These are phyloP conservation scores for Brachionus rotundiformis DNA, from an alignment of 1,140 invertebrate genomes.

Conservation along the genomic window DNA sequence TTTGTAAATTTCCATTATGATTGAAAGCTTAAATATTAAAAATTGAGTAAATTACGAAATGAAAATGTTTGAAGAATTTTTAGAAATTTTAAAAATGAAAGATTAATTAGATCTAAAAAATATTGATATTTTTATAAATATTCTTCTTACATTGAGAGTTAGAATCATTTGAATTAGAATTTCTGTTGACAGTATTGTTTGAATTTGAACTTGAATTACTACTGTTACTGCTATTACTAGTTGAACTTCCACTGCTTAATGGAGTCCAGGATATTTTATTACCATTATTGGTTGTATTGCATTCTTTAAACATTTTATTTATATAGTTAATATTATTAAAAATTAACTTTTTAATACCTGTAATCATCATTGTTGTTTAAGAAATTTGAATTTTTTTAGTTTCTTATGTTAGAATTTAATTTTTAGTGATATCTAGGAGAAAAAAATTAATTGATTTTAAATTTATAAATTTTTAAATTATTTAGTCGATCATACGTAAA, in stretches of 20 bases:
- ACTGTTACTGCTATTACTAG: conserved; percentile 37
- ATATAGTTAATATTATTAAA: too few species aligned
- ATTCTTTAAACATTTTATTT: not conserved
- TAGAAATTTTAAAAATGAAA: not conserved
- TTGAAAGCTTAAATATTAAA: conserved; percentile 17
- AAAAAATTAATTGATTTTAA: too few species aligned
- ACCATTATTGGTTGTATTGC: conserved; percentile 43
- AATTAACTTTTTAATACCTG: not conserved
- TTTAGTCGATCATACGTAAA: too few species aligned
- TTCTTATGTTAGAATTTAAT: too few species aligned
- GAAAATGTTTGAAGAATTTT: not conserved
- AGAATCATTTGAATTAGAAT: conserved; percentile 37
- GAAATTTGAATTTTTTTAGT: too few species aligned
- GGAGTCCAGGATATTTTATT: conserved; percentile 51
- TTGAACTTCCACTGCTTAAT: conserved; percentile 43
- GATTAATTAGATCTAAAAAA: too few species aligned
- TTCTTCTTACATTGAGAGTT: not conserved
- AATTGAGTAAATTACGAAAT: not conserved
- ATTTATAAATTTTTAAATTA: too few species aligned
- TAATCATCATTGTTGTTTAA: too few species aligned
- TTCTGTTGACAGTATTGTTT: conserved; percentile 18
- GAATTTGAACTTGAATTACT: conserved; percentile 6
- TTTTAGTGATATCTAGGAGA: too few species aligned
- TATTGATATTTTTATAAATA: too few species aligned
- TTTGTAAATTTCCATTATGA: not conserved